Conservation (phyloP, 2,113 vertebrate species). For the Lagopus muta region DNA sequence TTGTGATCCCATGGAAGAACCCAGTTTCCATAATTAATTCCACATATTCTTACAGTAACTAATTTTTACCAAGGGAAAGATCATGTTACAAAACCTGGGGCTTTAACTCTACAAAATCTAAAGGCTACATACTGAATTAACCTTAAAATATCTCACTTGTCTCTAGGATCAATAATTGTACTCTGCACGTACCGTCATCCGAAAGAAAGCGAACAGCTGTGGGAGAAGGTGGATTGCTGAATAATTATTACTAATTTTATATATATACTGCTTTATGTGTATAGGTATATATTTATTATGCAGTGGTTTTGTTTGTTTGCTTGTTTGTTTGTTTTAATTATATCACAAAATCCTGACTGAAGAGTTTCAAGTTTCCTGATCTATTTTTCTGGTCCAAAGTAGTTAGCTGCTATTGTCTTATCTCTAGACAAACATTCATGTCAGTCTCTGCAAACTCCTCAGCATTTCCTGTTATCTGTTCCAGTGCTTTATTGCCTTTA, state of each 20-base stretch:
- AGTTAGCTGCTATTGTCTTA: not conserved
- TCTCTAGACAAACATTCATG: not conserved
- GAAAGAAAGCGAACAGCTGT: not conserved
- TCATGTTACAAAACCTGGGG: not conserved
- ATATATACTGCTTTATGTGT: not conserved
- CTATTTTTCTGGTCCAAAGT: not conserved
- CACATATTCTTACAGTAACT: not conserved
- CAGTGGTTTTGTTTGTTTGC: not conserved
- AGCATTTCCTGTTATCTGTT: not conserved
- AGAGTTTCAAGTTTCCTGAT: not conserved
- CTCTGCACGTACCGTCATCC: not conserved
- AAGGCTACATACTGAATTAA: not conserved
- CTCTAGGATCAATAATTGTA: not conserved
- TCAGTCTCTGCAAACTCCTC: not conserved
- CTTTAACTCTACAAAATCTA: not conserved
- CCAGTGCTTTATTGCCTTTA: not conserved
- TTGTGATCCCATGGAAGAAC: not conserved
- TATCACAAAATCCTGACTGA: not conserved
- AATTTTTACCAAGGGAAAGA: not conserved
- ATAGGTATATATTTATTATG: not conserved
- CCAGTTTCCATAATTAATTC: not conserved
- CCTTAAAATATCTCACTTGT: not conserved
- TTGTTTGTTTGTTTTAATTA: not conserved
- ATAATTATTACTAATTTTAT: not conserved
- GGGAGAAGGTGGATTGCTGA: not conserved